Conservation (phyloP, 2,888 invertebrate species). For the Serrognathus titanus region DNA sequence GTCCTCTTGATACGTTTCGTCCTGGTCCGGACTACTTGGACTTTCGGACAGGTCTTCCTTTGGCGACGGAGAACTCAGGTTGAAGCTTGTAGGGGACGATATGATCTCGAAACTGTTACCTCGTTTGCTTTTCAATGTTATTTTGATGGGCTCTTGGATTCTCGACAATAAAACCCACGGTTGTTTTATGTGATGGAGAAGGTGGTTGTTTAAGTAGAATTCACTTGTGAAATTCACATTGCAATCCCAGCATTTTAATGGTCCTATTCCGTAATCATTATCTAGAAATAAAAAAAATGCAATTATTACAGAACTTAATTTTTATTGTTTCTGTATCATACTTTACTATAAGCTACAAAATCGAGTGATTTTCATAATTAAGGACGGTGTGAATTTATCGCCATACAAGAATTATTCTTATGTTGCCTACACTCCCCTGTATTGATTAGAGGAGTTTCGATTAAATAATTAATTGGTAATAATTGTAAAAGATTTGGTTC, state of each 20-base stretch:
- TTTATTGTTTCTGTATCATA: background rate
- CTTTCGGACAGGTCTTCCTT: conserved; percentile 46
- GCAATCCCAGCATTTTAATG: conserved; percentile 51
- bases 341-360: too few relatives aligned
- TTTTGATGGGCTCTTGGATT: conserved; percentile 50
- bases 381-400: too few relatives aligned
- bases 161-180: conserved; percentile 52
- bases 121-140: conserved; percentile 48
- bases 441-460: too few relatives aligned
- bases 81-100: conserved; percentile 29
- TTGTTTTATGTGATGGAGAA: conserved; percentile 56
- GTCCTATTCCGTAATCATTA: background rate
- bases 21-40: conserved; percentile 34
- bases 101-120: conserved; percentile 44
- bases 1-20: conserved; percentile 27
- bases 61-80: conserved; percentile 9
- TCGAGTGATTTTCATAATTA: too few relatives aligned
- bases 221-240: conserved; percentile 51
- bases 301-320: background rate
- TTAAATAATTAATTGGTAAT: too few relatives aligned
- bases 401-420: too few relatives aligned
- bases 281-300: background rate
- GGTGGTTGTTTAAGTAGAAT: conserved; percentile 53
- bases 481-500: too few relatives aligned
- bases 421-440: too few relatives aligned